Evolutionary conservation across 2,888 invertebrate genomes (phyloP).

Genomic region (Agrochola circellaris): DNA sequence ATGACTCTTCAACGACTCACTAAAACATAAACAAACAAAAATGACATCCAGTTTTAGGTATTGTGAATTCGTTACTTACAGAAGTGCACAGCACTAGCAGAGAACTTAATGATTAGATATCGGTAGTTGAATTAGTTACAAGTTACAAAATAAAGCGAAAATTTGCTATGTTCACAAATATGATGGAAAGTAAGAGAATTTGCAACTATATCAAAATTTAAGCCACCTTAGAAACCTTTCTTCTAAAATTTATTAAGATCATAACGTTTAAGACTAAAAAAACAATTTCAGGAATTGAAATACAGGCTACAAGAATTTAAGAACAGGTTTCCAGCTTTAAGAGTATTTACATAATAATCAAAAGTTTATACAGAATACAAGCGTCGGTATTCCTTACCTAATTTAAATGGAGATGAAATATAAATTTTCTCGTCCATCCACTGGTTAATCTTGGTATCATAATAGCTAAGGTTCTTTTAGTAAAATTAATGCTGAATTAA

Average conservation of each 20-base stretch:
- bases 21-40: too few relatives aligned
- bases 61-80: too few relatives aligned
- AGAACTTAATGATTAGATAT: too few relatives aligned
- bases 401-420: conserved; percentile 51
- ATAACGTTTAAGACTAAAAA: conserved; percentile 3
- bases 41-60: too few relatives aligned
- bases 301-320: conserved; percentile 25
- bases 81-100: too few relatives aligned
- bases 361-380: conserved; percentile 47
- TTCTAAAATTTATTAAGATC: background rate
- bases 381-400: conserved; percentile 32
- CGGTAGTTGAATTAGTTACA: too few relatives aligned
- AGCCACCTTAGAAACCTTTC: background rate
- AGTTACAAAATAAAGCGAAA: too few relatives aligned
- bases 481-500: conserved; percentile 7
- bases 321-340: conserved; percentile 38
- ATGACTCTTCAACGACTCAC: too few relatives aligned
- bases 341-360: conserved; percentile 55
- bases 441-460: conserved; percentile 17
- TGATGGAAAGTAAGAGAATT: too few relatives aligned
- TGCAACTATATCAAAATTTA: too few relatives aligned
- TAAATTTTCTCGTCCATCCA: conserved; percentile 35
- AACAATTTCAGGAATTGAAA: conserved; percentile 35
- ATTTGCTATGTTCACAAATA: too few relatives aligned
- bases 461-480: conserved; percentile 3